Conservation (phyloP, 2,113 vertebrate genomes). For the Syngnathoides biaculeatus region DNA sequence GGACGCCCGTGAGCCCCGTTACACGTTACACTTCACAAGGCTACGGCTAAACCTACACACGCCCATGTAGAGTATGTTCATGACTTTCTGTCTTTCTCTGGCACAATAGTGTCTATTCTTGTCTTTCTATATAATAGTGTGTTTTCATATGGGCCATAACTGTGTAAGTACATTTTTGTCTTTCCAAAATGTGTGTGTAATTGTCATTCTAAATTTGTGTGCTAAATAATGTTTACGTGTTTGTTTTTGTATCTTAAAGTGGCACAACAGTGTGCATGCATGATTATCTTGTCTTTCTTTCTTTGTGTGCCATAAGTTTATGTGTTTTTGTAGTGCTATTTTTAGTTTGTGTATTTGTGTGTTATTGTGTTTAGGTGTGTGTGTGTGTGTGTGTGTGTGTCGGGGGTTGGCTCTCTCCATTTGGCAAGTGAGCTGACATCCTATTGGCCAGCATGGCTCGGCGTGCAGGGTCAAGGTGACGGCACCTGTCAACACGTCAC, state of each 20-base stretch:
- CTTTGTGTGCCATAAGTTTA: not conserved
- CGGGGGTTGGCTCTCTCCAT: not conserved
- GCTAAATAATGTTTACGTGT: not conserved
- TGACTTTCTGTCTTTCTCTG: not conserved
- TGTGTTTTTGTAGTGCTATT: too few relatives aligned
- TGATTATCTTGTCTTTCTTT: not conserved
- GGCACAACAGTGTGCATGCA: not conserved
- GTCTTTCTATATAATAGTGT: too few relatives aligned
- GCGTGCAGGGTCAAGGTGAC: conserved; percentile 42
- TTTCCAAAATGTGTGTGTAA: too few relatives aligned
- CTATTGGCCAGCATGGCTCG: not conserved
- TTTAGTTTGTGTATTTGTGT: too few relatives aligned
- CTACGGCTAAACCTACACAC: not conserved
- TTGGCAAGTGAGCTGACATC: not conserved
- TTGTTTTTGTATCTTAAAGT: not conserved
- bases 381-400: too few relatives aligned
- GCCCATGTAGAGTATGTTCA: not conserved
- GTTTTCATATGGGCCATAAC: too few relatives aligned
- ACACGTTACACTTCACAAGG: not conserved
- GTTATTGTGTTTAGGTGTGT: too few relatives aligned
- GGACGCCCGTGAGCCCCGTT: conserved; percentile 49
- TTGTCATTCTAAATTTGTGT: not conserved
- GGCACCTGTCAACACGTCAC: conserved; percentile 6
- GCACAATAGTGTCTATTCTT: too few relatives aligned
- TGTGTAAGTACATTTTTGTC: too few relatives aligned